Conservation (phyloP, 2,888 invertebrate species). For the Drosophila diplacantha region DNA sequence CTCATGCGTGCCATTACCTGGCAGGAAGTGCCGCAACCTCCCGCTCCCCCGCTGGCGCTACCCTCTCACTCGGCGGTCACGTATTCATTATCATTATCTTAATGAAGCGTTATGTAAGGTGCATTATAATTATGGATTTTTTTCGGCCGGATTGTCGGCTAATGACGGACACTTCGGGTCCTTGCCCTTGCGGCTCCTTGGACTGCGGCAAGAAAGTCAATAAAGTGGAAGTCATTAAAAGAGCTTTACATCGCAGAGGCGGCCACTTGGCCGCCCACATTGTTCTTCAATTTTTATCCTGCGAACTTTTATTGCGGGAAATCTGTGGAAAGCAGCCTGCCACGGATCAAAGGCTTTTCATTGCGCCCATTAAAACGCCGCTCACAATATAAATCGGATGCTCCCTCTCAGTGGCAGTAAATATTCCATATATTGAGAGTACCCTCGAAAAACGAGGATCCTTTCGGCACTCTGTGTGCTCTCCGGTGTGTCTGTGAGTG, state of each 20-base stretch:
- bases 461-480: conserved; percentile 15
- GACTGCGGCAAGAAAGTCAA: conserved; percentile 48
- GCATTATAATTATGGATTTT: conserved; percentile 73
- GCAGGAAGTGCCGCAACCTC: conserved; percentile 48
- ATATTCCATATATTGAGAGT: conserved; percentile 42
- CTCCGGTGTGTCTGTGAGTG: conserved; percentile 2
- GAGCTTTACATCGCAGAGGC: conserved; percentile 18
- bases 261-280: conserved; percentile 24
- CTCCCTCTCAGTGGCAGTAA: conserved; percentile 14
- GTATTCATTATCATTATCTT: conserved; percentile 74
- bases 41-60: background rate
- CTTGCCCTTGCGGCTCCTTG: conserved; percentile 25
- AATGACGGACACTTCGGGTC: conserved; percentile 53
- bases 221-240: conserved; percentile 53
- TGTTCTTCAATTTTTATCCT: conserved; percentile 30
- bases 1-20: conserved; percentile 68
- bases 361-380: conserved; percentile 46
- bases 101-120: conserved; percentile 74
- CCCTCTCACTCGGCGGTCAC: conserved; percentile 59
- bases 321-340: conserved; percentile 6
- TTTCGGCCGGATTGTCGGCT: conserved; percentile 40
- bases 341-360: conserved; percentile 31
- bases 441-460: conserved; percentile 30
- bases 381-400: conserved; percentile 32
- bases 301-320: conserved; percentile 18